A percentile compares a stretch with the other conserved stretches of the same genome.
Conservation (phyloP, 2,888 invertebrate species). For the Amphipoea lucens region DNA sequence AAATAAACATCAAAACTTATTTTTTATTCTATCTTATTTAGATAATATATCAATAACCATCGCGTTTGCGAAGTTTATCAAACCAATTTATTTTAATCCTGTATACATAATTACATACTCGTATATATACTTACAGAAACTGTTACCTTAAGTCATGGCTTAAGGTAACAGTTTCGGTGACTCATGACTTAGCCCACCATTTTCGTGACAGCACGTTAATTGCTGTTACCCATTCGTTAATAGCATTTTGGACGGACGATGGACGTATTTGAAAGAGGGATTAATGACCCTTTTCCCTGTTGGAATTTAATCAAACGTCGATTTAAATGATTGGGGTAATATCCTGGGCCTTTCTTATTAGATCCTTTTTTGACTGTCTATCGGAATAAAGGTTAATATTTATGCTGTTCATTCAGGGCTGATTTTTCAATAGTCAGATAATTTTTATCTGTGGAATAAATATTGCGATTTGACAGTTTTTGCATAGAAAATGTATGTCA, state of each 20-base stretch:
- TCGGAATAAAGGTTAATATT: neutral
- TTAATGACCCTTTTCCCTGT: neutral
- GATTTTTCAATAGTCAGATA: neutral
- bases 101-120: too few species aligned
- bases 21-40: too few species aligned
- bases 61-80: too few species aligned
- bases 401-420: neutral
- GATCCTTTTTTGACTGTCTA: neutral
- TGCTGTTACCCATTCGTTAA: conserved; percentile 7
- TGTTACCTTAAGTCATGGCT: neutral
- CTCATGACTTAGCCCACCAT: neutral
- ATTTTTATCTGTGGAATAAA: neutral
- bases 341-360: conserved; percentile 1
- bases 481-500: too few species aligned
- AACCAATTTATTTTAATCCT: too few species aligned
- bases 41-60: too few species aligned
- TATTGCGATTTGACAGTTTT: too few species aligned
- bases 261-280: conserved; percentile 2
- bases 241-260: conserved; percentile 7
- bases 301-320: conserved; percentile 27
- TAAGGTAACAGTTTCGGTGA: neutral
- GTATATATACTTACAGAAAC: neutral
- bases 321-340: neutral
- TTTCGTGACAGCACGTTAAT: conserved; percentile 15
- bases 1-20: too few species aligned